phyloP scores from a whole-genome alignment of 2,113 vertebrate species.

The Gambusia holbrooki region DNA sequence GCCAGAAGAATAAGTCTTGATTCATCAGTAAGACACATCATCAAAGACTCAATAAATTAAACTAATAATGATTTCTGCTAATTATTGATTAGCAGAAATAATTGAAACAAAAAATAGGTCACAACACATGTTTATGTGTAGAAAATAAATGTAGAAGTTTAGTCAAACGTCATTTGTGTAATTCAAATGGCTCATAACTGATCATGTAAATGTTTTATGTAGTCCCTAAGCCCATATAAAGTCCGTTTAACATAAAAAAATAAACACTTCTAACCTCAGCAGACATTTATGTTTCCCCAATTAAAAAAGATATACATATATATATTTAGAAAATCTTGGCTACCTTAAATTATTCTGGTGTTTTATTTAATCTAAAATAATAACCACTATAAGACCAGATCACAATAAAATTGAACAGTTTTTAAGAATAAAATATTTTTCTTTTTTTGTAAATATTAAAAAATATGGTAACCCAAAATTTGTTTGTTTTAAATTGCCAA shows the following conservation, averaged over 20 bases:
- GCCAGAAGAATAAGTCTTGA: not conserved
- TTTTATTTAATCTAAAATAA: not conserved
- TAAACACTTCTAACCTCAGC: not conserved
- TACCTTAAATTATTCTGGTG: not conserved
- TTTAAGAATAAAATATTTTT: too few relatives aligned
- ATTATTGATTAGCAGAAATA: conserved; percentile 5
- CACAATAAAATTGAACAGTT: too few relatives aligned
- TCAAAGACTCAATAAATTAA: conserved; percentile 40
- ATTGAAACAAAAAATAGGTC: conserved; percentile 4
- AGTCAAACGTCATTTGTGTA: not conserved
- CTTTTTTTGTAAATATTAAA: not conserved
- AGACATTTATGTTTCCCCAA: too few relatives aligned
- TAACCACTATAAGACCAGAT: not conserved
- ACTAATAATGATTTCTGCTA: not conserved
- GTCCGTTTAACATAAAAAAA: not conserved
- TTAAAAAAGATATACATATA: too few relatives aligned
- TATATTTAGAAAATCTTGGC: not conserved
- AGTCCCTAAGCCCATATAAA: not conserved
- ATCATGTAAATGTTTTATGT: not conserved
- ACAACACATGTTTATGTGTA: not conserved
- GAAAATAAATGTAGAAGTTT: not conserved
- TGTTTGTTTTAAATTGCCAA: too few relatives aligned
- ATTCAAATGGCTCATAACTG: conserved; percentile 5
- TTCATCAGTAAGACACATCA: conserved; percentile 12
- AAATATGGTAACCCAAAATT: not conserved